Conservation (phyloP, 2,797 vertebrate species). For the Sebastes dallii region DNA sequence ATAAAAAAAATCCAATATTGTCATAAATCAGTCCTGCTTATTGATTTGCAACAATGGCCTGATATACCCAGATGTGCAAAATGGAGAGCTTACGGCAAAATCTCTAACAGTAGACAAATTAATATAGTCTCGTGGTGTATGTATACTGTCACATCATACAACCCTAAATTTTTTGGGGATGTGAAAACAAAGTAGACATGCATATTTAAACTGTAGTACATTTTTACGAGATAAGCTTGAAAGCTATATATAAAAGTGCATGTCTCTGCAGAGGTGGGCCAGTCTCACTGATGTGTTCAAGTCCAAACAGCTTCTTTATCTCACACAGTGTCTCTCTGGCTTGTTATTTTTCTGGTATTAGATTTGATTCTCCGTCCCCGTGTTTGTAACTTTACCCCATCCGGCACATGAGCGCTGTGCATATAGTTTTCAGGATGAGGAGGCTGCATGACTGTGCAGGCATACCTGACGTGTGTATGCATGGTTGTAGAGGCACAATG, state of each 20-base stretch:
- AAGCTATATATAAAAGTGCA: background rate
- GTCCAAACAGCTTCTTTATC: background rate
- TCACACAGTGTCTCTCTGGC: background rate
- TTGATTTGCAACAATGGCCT: background rate
- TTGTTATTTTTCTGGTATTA: constrained; percentile 22
- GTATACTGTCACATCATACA: background rate
- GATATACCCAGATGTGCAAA: background rate
- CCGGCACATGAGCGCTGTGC: constrained; percentile 5
- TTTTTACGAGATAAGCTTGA: background rate
- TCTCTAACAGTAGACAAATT: background rate
- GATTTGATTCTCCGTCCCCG: constrained; percentile 14
- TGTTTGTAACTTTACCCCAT: constrained; percentile 48
- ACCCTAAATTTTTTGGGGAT: background rate
- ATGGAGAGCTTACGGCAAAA: background rate
- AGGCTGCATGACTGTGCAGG: constrained; percentile 40
- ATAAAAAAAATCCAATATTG: background rate
- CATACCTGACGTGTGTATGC: background rate
- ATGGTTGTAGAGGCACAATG: background rate
- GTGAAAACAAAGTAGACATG: background rate
- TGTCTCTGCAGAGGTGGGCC: background rate
- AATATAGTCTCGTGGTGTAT: background rate
- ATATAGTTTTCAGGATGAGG: constrained; percentile 24
- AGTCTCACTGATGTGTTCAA: constrained; percentile 3
- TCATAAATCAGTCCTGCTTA: background rate
- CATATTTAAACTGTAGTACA: background rate